Conservation (phyloP, 2,888 invertebrate species). For the Leptarthrus brevirostris region DNA sequence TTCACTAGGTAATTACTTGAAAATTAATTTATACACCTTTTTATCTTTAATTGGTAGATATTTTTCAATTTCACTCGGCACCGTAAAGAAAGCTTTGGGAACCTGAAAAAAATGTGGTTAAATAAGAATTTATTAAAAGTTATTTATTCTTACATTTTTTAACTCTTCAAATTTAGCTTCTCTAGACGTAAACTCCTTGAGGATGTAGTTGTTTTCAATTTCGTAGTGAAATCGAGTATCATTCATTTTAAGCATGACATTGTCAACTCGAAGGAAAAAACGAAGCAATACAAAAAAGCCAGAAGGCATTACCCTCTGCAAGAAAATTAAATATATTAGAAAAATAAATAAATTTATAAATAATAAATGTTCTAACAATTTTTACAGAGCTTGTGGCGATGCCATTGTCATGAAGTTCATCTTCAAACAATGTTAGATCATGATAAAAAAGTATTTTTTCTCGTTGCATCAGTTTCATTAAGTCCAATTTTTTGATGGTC, state of each 20-base stretch:
- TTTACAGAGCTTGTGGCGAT: constrained; percentile 90
- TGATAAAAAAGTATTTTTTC: constrained; percentile 95
- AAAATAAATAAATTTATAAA: neutral
- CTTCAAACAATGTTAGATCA: constrained; percentile 94
- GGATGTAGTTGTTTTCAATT: constrained; percentile 78
- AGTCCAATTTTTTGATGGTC: constrained; percentile 83
- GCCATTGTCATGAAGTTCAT: constrained; percentile 98
- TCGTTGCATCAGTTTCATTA: constrained; percentile 86
- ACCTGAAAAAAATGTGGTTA: constrained; percentile 66
- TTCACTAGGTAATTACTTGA: constrained; percentile 60
- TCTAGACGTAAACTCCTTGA: constrained; percentile 84
- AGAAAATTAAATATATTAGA: constrained; percentile 56
- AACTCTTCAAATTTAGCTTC: constrained; percentile 80
- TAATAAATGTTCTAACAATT: constrained; percentile 77
- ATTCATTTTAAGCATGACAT: constrained; percentile 86
- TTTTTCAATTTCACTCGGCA: constrained; percentile 76
- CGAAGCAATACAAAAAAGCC: constrained; percentile 91
- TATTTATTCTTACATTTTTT: constrained; percentile 68
- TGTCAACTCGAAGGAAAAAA: constrained; percentile 94
- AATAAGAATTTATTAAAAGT: constrained; percentile 17
- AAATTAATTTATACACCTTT: constrained; percentile 66
- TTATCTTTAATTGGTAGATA: constrained; percentile 72
- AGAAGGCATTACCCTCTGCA: constrained; percentile 94
- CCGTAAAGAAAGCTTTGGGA: constrained; percentile 72
- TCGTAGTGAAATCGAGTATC: constrained; percentile 90